Evolutionary conservation across 2,888 invertebrate genomes (phyloP).

Genomic region (Pyrrhosoma nymphula): DNA sequence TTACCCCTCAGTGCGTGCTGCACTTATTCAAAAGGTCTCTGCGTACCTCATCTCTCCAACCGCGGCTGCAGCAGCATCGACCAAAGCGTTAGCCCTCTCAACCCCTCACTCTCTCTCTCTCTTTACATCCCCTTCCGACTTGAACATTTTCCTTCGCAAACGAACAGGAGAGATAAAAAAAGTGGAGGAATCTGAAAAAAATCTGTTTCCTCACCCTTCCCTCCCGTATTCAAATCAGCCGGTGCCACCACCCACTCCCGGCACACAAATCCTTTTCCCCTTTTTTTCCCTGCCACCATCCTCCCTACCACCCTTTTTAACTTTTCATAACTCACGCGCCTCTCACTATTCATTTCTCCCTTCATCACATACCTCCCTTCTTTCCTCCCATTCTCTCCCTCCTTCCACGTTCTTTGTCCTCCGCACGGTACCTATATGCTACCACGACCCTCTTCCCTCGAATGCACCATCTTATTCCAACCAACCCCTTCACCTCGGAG

Average conservation of each 20-base stretch:
- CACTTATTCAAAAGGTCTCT: neutral
- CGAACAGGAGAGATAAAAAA: neutral
- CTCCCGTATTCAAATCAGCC: conserved; percentile 8
- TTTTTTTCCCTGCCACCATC: no score
- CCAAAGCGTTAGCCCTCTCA: neutral
- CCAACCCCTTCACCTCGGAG: neutral
- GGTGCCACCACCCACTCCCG: neutral
- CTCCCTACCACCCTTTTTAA: neutral
- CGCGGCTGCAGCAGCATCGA: neutral
- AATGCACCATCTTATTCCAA: neutral
- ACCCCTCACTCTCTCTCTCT: neutral
- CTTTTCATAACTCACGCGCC: conserved; percentile 62
- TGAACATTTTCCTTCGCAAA: neutral
- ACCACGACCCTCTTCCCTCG: neutral
- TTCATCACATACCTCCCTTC: neutral
- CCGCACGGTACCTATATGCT: neutral
- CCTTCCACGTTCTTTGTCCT: neutral
- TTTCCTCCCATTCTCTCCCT: neutral
- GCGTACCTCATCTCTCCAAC: neutral
- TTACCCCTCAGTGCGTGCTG: neutral
- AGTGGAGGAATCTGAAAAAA: neutral
- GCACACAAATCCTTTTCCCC: neutral
- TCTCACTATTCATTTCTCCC: neutral
- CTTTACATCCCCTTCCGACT: neutral
- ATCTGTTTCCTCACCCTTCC: conserved; percentile 30